Evolutionary conservation across 1,140 invertebrate species (phyloP).

Genomic region (Sycophaga agraensis): DNA sequence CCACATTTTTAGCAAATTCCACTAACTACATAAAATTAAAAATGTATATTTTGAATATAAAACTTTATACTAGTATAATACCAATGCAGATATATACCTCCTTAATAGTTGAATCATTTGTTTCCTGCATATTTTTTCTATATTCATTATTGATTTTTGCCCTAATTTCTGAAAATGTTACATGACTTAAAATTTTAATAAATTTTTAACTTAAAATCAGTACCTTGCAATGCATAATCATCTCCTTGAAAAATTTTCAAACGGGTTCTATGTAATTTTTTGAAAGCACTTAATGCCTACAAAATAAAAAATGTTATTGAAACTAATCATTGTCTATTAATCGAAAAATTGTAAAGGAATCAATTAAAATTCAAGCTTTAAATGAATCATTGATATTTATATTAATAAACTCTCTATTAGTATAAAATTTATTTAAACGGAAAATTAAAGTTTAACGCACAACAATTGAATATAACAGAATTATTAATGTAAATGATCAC

Average conservation of each 20-base stretch:
- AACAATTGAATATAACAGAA: not conserved
- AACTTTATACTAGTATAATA: not conserved
- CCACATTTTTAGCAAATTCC: slow-evolving; percentile 64
- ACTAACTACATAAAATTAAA: slow-evolving; percentile 60
- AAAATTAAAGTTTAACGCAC: not conserved
- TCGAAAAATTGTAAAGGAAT: not conserved
- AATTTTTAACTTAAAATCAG: not conserved
- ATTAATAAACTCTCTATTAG: not conserved
- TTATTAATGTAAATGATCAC: not conserved
- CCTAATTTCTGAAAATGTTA: slow-evolving; percentile 51
- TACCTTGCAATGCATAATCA: slow-evolving; percentile 58
- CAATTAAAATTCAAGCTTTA: not conserved
- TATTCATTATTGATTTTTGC: slow-evolving; percentile 69
- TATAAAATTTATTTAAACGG: not conserved
- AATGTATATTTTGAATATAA: slow-evolving; percentile 23
- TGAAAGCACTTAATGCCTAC: slow-evolving; percentile 66
- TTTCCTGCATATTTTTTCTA: slow-evolving; percentile 63
- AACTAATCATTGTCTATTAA: not conserved
- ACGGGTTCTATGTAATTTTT: slow-evolving; percentile 66
- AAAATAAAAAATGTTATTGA: slow-evolving; percentile 31
- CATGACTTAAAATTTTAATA: not conserved
- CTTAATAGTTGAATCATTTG: slow-evolving; percentile 57
- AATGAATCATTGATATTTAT: not conserved
- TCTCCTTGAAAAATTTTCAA: slow-evolving; percentile 65
- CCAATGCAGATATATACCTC: slow-evolving; percentile 53